Percentiles rank a stretch among this genome's conserved stretches.
Evolutionary conservation across 2,113 vertebrate species (phyloP).

Genomic region (Eleginops maclovinus): DNA sequence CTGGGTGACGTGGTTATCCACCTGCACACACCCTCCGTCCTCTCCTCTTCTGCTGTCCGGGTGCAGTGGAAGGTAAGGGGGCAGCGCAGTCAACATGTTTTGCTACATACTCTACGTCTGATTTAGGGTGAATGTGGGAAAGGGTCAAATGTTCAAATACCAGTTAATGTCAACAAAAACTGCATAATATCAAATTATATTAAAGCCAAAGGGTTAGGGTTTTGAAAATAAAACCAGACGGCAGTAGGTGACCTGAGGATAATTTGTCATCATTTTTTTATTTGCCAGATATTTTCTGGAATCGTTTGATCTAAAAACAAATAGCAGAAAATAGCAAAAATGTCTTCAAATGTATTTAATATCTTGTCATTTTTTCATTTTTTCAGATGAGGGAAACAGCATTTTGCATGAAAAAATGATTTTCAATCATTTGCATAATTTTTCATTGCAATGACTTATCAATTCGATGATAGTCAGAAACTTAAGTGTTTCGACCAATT

Average conservation of each 20-base stretch:
- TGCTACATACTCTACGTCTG: neutral
- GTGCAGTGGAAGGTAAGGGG: conserved; percentile 95
- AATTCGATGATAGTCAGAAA: too few relatives aligned
- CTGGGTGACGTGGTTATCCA: conserved; percentile 94
- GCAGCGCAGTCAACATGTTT: neutral
- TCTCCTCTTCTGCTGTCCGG: conserved; percentile 96
- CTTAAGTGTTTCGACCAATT: too few relatives aligned
- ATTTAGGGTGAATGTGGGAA: conserved; percentile 15
- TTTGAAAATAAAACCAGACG: neutral
- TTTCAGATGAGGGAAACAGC: too few relatives aligned
- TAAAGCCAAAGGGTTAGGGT: neutral
- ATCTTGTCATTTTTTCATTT: too few relatives aligned
- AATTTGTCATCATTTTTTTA: too few relatives aligned
- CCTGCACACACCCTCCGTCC: conserved; percentile 92
- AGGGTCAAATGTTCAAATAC: conserved; percentile 4
- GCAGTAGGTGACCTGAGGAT: neutral
- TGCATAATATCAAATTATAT: neutral
- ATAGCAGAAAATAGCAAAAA: too few relatives aligned
- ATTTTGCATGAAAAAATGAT: too few relatives aligned
- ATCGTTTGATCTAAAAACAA: too few relatives aligned
- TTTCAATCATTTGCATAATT: too few relatives aligned
- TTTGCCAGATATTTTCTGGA: too few relatives aligned
- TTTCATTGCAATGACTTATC: too few relatives aligned
- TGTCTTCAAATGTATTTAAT: too few relatives aligned
- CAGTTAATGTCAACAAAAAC: conserved; percentile 16